Base-by-base conservation (phyloP, 2,797 vertebrate genomes). In the Cyclura pinguis region DNA sequence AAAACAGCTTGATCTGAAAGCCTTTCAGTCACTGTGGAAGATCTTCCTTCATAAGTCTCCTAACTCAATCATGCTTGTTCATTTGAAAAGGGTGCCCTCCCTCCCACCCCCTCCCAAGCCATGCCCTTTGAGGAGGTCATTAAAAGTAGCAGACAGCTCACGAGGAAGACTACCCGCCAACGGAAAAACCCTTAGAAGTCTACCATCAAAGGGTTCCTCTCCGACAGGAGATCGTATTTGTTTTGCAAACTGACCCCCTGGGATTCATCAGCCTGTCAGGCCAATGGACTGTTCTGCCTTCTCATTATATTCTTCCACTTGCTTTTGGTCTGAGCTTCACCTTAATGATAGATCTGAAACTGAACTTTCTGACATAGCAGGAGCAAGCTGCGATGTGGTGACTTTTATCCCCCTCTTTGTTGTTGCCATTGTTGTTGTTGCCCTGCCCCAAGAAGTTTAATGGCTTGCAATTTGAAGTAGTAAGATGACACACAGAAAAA, bases 331-430 rank as follows among this genome's bases (percentile, higher is more conserved):
- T 0, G 80, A n/a, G 52, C 0, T 14, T 14, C 10, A 0, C 29
- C 6, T 0, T 0, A 77, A 72, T 32, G 94, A 90, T 94, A 92
- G 0, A 69, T 57, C 32, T 0, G 78, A 93, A 73, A 9, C 85
- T 0, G 8, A 69, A 38, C 90, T 76, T 55, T 67, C 38, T 42
- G 0, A 0, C 14, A 20, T 9, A 16, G 62, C 18, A 24, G 32
- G 80, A 84, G n/a, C 42, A 67, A 9, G 27, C 1, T 0, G 24
- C 12, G 12, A 47, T 8, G 22, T 22, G 38, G 52, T 6, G 0
- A 59, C 29, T 87, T 81, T 0, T 42, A 0, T 87, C 55, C 0
- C 0, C 38, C 6, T 1, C 1, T 0, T 1, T 6, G 42, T 47
- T 47, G 42, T 47, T 47, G 42, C 4, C 42, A 47, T 47, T 47